Percentiles rank a stretch among this genome's conserved stretches.
Conservation (phyloP, 2,113 vertebrate species). For the Trochalopteron elliotii region DNA sequence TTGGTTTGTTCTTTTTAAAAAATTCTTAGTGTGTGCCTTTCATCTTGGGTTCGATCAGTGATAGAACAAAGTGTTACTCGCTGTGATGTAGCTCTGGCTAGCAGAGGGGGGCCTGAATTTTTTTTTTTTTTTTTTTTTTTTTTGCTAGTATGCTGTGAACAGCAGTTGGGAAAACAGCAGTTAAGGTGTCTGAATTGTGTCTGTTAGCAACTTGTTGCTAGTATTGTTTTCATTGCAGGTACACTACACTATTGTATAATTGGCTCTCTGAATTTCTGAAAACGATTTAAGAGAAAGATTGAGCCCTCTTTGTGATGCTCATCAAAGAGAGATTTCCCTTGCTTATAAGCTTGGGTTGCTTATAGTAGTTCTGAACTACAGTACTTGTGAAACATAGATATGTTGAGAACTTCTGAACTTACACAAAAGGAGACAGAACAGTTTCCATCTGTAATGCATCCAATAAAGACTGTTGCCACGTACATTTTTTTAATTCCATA, state of each 20-base stretch:
- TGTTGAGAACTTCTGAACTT: neutral
- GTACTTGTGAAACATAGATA: neutral
- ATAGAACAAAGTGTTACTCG: neutral
- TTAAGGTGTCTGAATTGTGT: neutral
- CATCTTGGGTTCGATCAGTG: too few species aligned
- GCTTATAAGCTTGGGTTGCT: neutral
- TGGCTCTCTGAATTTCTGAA: neutral
- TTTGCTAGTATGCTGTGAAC: accelerated
- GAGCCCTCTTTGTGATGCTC: neutral
- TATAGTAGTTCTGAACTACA: neutral
- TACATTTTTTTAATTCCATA: accelerated
- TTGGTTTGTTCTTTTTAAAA: accelerated
- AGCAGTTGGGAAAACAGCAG: neutral
- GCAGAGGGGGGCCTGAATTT: neutral
- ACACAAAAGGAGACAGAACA: accelerated
- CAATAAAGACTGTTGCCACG: accelerated
- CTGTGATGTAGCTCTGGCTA: neutral
- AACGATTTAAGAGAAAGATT: neutral
- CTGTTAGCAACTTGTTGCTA: neutral
- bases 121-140: neutral
- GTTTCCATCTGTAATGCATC: neutral
- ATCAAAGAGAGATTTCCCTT: neutral
- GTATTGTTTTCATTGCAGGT: neutral
- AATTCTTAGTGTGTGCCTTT: accelerated
- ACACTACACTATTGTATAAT: neutral